Base-by-base conservation (phyloP, 2,797 vertebrate genomes). In the Heliangelus exortis region DNA sequence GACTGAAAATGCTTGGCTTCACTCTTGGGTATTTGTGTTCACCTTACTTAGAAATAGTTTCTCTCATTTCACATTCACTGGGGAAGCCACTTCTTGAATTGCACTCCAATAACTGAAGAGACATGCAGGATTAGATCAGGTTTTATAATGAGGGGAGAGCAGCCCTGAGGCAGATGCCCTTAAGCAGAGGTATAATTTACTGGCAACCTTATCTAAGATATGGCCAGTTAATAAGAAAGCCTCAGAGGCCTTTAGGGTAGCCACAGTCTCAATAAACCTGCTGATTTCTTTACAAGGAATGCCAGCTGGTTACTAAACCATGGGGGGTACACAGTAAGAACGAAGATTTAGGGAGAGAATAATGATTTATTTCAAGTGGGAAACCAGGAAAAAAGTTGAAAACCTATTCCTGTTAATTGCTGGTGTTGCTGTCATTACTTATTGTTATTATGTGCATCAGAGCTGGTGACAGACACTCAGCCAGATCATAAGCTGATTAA, bases 161-260 rank as follows among this genome's bases (percentile, higher is more conserved):
- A 94, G 87, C 81, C 85, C 82, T 63, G 63, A 93, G 86, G 69
- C 87, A 94, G 90, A 94, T 95, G 95, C 94, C 95, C 72, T 91
- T 84, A 93, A 84, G 95, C 69, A 92, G 89, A 94, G 82, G 84
- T 94, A 87, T 96, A 91, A 96, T 96, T 95, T 93, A 95, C 95
- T 71, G 61, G 77, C 89, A 95, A 73, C 55, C 89, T 95, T 93
- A 93, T 67, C 87, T 93, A 88, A 90, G 94, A 91, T 87, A 81
- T 57, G 89, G 87, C 81, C 90, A 90, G 92, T 97, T 92, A 94
- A 77, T 93, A 95, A 67, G 71, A 80, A 88, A 96, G 66, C 68
- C 90, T 94, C 93, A 54, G 65, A 95, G 84, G 94, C 76, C 81
- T 66, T 63, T 68, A 88, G 89, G 65, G 76, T 84, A 89, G 86